A percentile compares a stretch with the other conserved stretches of the same genome.
Conservation (phyloP, 2,888 invertebrate species). For the Metalampra italica region DNA sequence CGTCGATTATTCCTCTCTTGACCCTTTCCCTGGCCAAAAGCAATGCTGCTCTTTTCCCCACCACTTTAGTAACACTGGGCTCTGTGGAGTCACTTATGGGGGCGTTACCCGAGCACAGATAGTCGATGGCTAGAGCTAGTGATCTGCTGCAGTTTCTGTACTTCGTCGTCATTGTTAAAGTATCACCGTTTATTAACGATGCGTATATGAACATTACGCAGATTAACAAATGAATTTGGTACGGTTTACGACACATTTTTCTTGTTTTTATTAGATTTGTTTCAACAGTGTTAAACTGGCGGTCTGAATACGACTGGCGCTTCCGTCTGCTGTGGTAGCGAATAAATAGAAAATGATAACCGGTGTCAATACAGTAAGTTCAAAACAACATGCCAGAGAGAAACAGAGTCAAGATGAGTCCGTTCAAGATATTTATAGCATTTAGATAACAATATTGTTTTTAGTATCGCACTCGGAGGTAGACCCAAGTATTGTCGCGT, state of each 20-base stretch:
- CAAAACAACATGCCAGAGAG: slow-evolving; percentile 68
- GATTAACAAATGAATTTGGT: not conserved
- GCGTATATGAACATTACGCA: not conserved
- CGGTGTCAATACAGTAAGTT: slow-evolving; percentile 70
- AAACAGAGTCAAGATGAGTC: slow-evolving; percentile 47
- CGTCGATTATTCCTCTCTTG: slow-evolving; percentile 47
- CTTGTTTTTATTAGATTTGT: slow-evolving; percentile 14
- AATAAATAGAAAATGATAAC: slow-evolving; percentile 70
- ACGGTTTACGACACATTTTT: slow-evolving; percentile 41
- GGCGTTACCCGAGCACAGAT: slow-evolving; percentile 46
- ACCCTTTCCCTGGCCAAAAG: slow-evolving; percentile 37
- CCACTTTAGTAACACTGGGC: slow-evolving; percentile 21
- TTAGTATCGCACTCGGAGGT: slow-evolving; percentile 48
- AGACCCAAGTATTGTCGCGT: slow-evolving; percentile 20
- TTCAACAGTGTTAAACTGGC: slow-evolving; percentile 25
- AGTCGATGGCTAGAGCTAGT: slow-evolving; percentile 39
- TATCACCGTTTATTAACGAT: slow-evolving; percentile 25
- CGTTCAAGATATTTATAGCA: slow-evolving; percentile 67
- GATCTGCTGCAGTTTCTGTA: slow-evolving; percentile 47
- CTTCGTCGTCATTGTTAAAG: slow-evolving; percentile 40
- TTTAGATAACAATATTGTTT: slow-evolving; percentile 52
- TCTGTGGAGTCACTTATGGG: slow-evolving; percentile 34
- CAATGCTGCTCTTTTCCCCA: slow-evolving; percentile 46
- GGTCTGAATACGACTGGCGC: slow-evolving; percentile 45
- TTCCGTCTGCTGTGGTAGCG: slow-evolving; percentile 59